These are phyloP conservation scores for Percina caprodes DNA, from an alignment of 2,113 vertebrate species.

Conservation along the genomic window DNA sequence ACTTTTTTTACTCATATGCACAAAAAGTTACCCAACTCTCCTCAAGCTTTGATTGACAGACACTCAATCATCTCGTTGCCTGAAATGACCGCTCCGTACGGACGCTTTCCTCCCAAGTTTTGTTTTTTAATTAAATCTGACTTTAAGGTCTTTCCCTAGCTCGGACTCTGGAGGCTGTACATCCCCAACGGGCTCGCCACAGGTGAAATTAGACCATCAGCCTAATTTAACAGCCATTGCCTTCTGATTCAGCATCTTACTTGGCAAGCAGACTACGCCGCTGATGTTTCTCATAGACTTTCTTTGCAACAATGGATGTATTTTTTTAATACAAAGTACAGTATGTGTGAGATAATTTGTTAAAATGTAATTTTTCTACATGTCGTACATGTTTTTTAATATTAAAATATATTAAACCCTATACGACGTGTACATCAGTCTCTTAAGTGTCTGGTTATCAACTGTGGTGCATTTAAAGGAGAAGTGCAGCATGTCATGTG, in stretches of 20 bases:
- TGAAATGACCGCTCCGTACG: neutral
- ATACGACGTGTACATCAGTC: neutral
- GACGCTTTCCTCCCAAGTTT: slow-evolving; percentile 18
- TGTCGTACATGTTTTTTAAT: too few species aligned
- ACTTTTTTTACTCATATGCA: too few species aligned
- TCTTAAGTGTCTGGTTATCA: neutral
- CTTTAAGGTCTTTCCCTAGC: slow-evolving; percentile 23
- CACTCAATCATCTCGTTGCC: slow-evolving; percentile 12
- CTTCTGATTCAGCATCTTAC: too few species aligned
- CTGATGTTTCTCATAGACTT: too few species aligned
- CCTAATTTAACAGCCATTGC: slow-evolving; percentile 36
- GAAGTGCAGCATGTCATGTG: neutral
- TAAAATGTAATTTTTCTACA: too few species aligned
- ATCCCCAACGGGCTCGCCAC: neutral
- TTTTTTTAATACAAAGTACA: too few species aligned
- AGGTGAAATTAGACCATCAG: slow-evolving; percentile 48
- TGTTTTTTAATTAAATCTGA: slow-evolving; percentile 51
- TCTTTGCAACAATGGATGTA: too few species aligned
- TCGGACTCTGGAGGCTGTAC: slow-evolving; percentile 16
- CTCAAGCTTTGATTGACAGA: neutral
- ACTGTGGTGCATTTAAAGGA: neutral
- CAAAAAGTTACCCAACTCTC: neutral
- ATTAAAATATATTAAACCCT: slow-evolving; percentile 5
- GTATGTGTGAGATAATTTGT: too few species aligned
- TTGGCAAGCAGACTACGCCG: too few species aligned